phyloP scores from a whole-genome alignment of 2,888 invertebrate genomes.

The Drosophila koepferae region DNA sequence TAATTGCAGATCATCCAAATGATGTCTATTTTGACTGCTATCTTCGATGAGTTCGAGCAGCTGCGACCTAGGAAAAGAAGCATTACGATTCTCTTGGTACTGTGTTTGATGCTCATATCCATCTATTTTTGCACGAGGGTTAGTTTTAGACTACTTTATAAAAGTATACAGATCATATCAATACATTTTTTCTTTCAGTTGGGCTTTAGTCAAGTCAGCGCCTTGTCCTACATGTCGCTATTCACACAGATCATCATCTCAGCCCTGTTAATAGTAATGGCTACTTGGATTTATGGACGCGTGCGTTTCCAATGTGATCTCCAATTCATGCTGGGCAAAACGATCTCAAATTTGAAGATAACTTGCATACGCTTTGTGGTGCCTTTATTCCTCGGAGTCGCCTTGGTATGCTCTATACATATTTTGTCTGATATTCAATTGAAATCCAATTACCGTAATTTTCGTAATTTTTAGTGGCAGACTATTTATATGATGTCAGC shows the following conservation, averaged over 20 bases:
- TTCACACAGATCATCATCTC: conserved; percentile 86
- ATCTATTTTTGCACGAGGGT: conserved; percentile 83
- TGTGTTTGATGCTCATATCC: conserved; percentile 65
- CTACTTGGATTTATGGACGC: conserved; percentile 93
- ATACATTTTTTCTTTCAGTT: conserved; percentile 51
- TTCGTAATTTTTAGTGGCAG: conserved; percentile 41
- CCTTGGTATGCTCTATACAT: conserved; percentile 64
- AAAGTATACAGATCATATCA: too few relatives aligned
- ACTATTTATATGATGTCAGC: conserved; percentile 30
- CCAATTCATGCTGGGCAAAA: conserved; percentile 90
- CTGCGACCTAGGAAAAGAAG: conserved; percentile 66
- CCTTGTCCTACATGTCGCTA: conserved; percentile 73
- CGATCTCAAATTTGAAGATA: conserved; percentile 86
- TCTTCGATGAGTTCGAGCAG: conserved; percentile 83
- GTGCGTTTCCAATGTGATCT: conserved; percentile 88
- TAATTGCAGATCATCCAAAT: conserved; percentile 77
- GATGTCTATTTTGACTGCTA: conserved; percentile 80
- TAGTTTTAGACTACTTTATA: neutral
- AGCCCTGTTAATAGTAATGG: conserved; percentile 91
- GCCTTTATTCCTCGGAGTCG: conserved; percentile 78
- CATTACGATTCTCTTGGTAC: conserved; percentile 65
- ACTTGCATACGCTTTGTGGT: conserved; percentile 81
- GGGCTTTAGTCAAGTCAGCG: conserved; percentile 80
- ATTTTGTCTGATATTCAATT: neutral
- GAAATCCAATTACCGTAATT: neutral